These are phyloP conservation scores for Spermophilus dauricus DNA, from an alignment of 2,113 vertebrate genomes.

Conservation along the genomic window DNA sequence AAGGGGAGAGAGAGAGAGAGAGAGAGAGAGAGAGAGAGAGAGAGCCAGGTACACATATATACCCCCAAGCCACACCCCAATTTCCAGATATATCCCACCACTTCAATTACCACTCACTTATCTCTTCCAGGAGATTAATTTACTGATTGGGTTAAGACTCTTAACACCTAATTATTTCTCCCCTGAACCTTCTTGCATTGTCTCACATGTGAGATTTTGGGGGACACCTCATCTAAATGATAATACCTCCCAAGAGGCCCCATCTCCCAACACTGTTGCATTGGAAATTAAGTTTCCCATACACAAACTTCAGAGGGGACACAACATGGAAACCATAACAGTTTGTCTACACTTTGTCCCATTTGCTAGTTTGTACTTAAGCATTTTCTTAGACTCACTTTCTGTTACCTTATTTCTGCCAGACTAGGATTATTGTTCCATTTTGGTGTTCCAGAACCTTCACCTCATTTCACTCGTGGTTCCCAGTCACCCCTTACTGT, in stretches of 20 bases:
- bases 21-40: no score
- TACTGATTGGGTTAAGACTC: no score
- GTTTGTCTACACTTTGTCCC: background rate
- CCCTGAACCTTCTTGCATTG: no score
- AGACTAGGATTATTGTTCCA: background rate
- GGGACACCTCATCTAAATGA: no score
- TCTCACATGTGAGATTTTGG: no score
- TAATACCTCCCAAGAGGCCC: background rate
- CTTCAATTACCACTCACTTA: no score
- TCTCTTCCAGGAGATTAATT: no score
- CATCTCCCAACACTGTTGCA: background rate
- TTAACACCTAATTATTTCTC: no score
- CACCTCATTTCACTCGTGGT: background rate
- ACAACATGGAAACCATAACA: background rate
- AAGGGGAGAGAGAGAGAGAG: no score
- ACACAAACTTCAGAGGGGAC: background rate
- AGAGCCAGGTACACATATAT: no score
- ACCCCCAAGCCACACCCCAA: no score
- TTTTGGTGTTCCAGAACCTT: background rate
- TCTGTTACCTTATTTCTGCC: background rate
- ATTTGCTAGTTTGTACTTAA: background rate
- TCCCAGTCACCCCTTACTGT: background rate
- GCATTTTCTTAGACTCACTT: background rate
- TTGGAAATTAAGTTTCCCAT: background rate
- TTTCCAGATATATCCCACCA: no score